phyloP scores from a whole-genome alignment of 2,888 invertebrate species.

The Tanytarsus gracilentus region DNA sequence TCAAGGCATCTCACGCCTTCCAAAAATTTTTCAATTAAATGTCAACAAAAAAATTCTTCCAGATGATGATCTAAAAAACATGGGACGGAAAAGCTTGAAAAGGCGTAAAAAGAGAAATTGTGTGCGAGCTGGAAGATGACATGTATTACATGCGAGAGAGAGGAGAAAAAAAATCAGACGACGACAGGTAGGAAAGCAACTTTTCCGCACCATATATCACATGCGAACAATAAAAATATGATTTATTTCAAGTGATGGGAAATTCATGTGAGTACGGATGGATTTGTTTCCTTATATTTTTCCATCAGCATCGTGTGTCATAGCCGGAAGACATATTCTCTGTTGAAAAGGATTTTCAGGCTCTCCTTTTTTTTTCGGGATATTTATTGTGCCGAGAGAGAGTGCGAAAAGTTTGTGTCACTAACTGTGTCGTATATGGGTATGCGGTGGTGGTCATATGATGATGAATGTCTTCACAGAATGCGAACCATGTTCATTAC shows the following conservation, averaged over 20 bases:
- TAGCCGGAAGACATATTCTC: too few relatives aligned
- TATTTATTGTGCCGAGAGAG: too few relatives aligned
- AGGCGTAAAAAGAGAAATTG: background rate
- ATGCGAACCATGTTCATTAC: constrained; percentile 6
- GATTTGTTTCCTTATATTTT: background rate
- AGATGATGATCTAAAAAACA: too few relatives aligned
- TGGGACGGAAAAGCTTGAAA: background rate
- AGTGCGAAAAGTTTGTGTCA: too few relatives aligned
- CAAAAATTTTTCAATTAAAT: too few relatives aligned
- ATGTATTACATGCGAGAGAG: background rate
- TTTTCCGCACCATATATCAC: background rate
- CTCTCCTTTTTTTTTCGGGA: too few relatives aligned
- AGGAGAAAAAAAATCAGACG: background rate
- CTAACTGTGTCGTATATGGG: too few relatives aligned
- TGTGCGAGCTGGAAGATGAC: too few relatives aligned
- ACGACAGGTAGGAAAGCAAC: background rate
- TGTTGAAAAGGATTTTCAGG: too few relatives aligned
- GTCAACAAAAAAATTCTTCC: too few relatives aligned
- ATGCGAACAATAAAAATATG: constrained; percentile 4
- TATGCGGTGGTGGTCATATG: background rate
- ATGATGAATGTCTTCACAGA: constrained; percentile 13
- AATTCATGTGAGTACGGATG: background rate
- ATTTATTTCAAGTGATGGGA: constrained; percentile 17
- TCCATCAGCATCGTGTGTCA: background rate
- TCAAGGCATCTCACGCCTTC: too few relatives aligned